Evolutionary conservation across 2,888 invertebrate species (phyloP).

Genomic region (Eretmocerus hayati): DNA sequence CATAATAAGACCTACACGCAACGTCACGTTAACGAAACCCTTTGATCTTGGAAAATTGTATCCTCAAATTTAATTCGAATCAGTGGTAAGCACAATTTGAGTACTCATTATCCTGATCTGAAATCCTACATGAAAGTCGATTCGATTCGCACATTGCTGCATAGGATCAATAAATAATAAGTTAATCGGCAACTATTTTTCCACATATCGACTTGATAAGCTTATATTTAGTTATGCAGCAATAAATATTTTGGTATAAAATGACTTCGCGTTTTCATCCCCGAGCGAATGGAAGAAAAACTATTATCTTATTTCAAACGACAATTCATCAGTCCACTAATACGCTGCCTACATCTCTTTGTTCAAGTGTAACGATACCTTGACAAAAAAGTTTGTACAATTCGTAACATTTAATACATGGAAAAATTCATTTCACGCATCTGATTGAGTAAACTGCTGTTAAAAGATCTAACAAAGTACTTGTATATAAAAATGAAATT

Average conservation of each 20-base stretch:
- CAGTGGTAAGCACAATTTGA: no score
- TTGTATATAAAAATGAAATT: conserved; percentile 14
- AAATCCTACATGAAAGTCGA: no score
- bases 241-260: conserved; percentile 37
- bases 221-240: conserved; percentile 30
- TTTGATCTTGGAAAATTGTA: no score
- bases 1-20: no score
- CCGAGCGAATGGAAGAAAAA: conserved; percentile 15
- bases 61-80: no score
- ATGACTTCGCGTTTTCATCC: conserved; percentile 27
- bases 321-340: conserved; percentile 14
- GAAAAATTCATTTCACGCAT: conserved; percentile 17
- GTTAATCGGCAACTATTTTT: conserved; percentile 18
- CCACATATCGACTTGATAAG: conserved; percentile 18
- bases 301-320: conserved; percentile 10
- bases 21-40: no score
- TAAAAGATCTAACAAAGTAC: conserved; percentile 13
- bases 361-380: conserved; percentile 12
- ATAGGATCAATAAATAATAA: conserved; percentile 16
- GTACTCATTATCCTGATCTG: no score
- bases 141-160: conserved; percentile 10
- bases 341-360: conserved; percentile 14
- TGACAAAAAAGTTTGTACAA: conserved; percentile 21
- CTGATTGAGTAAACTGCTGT: conserved; percentile 8
- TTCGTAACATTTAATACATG: conserved; percentile 16